These are phyloP conservation scores for Aurelia aurita complex sp. Pacific DNA, from an alignment of 30 jellyfish, hydroid and myxozoan genomes.

Conservation along the genomic window DNA sequence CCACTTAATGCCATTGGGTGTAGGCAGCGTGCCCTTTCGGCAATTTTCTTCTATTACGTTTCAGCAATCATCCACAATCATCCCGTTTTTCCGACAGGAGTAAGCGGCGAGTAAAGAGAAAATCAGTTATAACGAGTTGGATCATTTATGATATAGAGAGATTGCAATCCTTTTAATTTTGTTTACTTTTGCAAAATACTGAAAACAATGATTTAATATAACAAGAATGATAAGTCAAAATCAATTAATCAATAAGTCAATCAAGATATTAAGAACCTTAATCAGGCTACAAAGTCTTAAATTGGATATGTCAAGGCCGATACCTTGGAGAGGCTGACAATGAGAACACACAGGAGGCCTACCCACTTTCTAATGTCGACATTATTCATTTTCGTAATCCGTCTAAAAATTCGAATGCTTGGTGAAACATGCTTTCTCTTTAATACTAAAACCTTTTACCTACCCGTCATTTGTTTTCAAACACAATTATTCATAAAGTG, in stretches of 20 bases:
- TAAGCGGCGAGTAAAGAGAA: constrained; percentile 51
- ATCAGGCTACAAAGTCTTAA: constrained; percentile 40
- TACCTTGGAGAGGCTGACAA: constrained; percentile 27
- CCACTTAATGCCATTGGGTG: too few relatives aligned
- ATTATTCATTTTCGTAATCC: constrained; percentile 1
- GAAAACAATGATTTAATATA: constrained; percentile 44
- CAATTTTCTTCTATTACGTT: neutral
- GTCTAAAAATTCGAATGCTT: constrained; percentile 1
- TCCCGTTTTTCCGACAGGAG: constrained; percentile 1
- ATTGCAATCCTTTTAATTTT: constrained; percentile 37
- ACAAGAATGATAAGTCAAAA: constrained; percentile 63
- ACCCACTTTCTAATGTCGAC: constrained; percentile 14
- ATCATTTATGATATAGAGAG: constrained; percentile 29
- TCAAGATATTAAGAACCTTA: constrained; percentile 47
- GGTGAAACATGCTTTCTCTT: constrained; percentile 2
- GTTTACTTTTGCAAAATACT: constrained; percentile 53
- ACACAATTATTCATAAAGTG: neutral
- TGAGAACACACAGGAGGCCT: constrained; percentile 60
- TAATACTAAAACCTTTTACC: neutral
- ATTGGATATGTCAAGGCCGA: constrained; percentile 38
- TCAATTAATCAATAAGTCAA: constrained; percentile 53
- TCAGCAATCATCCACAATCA: neutral
- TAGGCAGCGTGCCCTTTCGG: constrained; percentile 19
- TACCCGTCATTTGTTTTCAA: neutral
- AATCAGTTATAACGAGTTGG: constrained; percentile 6